Conservation (phyloP, 2,888 invertebrate genomes). For the Ctenicera cuprea region DNA sequence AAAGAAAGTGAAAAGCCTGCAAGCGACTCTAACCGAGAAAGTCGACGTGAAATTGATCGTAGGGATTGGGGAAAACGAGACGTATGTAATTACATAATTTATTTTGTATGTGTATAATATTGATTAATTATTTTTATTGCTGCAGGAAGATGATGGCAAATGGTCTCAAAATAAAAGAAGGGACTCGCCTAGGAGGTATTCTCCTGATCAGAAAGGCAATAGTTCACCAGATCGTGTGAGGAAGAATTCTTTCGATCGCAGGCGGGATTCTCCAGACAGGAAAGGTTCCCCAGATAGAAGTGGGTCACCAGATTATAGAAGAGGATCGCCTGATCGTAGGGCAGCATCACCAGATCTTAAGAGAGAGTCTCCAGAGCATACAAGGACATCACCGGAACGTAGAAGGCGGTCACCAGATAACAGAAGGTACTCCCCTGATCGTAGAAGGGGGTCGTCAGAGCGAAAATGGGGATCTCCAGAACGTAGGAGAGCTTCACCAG, state of each 20-base stretch:
- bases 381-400: constrained; percentile 30
- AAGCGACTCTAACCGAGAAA: constrained; percentile 65
- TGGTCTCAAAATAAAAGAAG: constrained; percentile 27
- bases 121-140: constrained; percentile 29
- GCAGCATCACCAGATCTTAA: constrained; percentile 48
- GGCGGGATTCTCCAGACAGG: constrained; percentile 34
- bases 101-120: constrained; percentile 15
- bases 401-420: constrained; percentile 47
- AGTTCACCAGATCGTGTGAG: constrained; percentile 48
- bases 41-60: constrained; percentile 44
- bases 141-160: constrained; percentile 36
- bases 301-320: constrained; percentile 49
- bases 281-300: constrained; percentile 33
- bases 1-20: constrained; percentile 74
- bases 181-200: constrained; percentile 37
- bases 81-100: constrained; percentile 44
- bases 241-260: constrained; percentile 39
- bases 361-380: constrained; percentile 47
- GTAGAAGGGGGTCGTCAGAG: constrained; percentile 49
- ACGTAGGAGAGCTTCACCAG: constrained; percentile 50
- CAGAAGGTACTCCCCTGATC: constrained; percentile 49
- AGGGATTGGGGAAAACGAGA: constrained; percentile 53
- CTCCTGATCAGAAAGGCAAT: constrained; percentile 42
- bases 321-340: constrained; percentile 47
- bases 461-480: constrained; percentile 48